Base-by-base conservation (phyloP, 2,888 invertebrate species). In the Blera fallax region DNA sequence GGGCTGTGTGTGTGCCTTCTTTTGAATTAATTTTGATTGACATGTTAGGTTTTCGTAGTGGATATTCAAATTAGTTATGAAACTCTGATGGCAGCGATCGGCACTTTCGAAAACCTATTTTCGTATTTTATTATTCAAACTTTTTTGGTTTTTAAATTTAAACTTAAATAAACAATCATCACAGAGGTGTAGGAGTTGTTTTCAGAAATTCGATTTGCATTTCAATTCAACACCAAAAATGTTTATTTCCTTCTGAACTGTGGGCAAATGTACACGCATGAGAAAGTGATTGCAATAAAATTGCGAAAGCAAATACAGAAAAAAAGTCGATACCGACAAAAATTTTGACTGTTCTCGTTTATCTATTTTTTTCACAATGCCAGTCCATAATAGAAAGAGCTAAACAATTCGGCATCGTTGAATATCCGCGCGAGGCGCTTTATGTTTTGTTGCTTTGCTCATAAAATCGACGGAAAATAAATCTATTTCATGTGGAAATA, bases 231-330 rank as follows among this genome's bases (percentile, higher is more conserved):
- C 29, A n/a, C 58, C 11, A 7, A 67, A 73, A 67, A 32, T 43
- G 48, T 60, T 29, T 54, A 40, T 16, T 79, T 64, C 64, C 56
- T 11, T 72, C 65, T 32, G 58, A 54, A 32, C 10, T 21, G 32
- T n/a, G 27, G 8, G 3, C 45, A 64, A 72, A 79, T 65, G 65
- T 72, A 67, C 40, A 45, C 21, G 27, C 10, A n/a, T 18, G 24
- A 60, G 18, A 50, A 74, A 67, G 48, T 48, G 72, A 80, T 80
- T 67, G 80, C 45, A 27, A 74, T 73, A 65, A 73, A 73, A 65
- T 67, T 65, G 43, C 32, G 67, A 50, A 40, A 29, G 14, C 58
- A 52, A n/a, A 16, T 37, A 3, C 0, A 21, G 1, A 40, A 56
- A 16, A 16, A 29, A 14, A 14, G 52, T 16, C n/a, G 54, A 56